phyloP scores from a whole-genome alignment of 1,140 invertebrate species.

The Papilio helenus region DNA sequence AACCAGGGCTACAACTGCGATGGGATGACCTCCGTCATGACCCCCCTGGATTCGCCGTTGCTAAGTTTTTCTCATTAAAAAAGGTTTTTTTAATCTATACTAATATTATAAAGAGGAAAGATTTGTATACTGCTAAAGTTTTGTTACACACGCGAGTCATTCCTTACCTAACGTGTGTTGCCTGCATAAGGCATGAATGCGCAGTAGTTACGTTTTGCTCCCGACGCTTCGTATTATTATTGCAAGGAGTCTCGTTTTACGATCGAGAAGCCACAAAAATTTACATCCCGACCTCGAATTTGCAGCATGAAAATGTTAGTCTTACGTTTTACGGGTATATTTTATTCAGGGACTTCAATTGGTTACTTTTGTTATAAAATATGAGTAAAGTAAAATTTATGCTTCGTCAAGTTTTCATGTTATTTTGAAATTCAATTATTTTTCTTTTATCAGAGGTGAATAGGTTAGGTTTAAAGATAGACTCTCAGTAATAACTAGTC shows the following conservation, averaged over 20 bases:
- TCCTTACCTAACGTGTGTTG: neutral
- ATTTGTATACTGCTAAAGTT: no score
- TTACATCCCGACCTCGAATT: constrained; percentile 25
- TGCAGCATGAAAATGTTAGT: constrained; percentile 22
- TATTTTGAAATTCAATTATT: neutral
- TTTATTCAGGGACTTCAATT: constrained; percentile 20
- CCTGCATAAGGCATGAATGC: neutral
- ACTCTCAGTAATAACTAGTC: no score
- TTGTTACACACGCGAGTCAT: neutral
- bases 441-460: no score
- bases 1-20: no score
- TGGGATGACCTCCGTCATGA: no score
- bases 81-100: no score
- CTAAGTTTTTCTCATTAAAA: no score
- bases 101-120: no score
- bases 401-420: neutral
- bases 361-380: neutral
- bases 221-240: constrained; percentile 9
- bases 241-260: constrained; percentile 29
- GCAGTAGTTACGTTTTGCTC: neutral
- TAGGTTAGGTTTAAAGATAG: no score
- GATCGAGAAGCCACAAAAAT: constrained; percentile 29
- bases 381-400: neutral
- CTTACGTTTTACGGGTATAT: neutral
- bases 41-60: no score